A percentile compares a stretch with the other conserved stretches of the same genome.
phyloP scores from a whole-genome alignment of 2,797 vertebrate species.

The Cyprinodon diabolis region DNA sequence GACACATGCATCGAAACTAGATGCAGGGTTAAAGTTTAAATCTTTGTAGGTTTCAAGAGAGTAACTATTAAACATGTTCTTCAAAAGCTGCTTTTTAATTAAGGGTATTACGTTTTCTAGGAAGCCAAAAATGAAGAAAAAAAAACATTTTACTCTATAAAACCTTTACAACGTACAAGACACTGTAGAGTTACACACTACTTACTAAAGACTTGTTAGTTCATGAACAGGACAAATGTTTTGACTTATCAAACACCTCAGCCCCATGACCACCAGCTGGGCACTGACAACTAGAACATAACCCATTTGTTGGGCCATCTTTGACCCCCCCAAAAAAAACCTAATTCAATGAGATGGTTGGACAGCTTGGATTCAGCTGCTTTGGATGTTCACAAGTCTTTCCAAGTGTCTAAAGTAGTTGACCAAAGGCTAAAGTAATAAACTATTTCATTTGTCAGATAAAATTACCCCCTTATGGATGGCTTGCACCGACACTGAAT shows the following conservation, averaged over 20 bases:
- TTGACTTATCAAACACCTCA: slow-evolving; percentile 60
- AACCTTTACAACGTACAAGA: slow-evolving; percentile 11
- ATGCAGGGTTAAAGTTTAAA: slow-evolving; percentile 30
- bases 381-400: slow-evolving; percentile 53
- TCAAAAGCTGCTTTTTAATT: slow-evolving; percentile 16
- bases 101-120: slow-evolving; percentile 19
- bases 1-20: slow-evolving; percentile 34
- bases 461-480: not conserved
- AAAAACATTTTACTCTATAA: not conserved
- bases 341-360: slow-evolving; percentile 44
- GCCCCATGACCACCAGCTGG: slow-evolving; percentile 30
- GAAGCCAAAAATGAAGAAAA: slow-evolving; percentile 15
- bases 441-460: not conserved
- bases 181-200: slow-evolving; percentile 15
- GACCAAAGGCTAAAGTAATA: slow-evolving; percentile 41
- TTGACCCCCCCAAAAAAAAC: slow-evolving; percentile 49
- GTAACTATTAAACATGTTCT: slow-evolving; percentile 56
- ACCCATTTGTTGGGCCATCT: slow-evolving; percentile 65
- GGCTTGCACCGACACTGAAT: no score
- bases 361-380: slow-evolving; percentile 37
- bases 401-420: slow-evolving; percentile 39
- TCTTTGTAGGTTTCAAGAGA: slow-evolving; percentile 43
- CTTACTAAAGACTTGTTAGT: slow-evolving; percentile 25
- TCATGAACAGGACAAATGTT: slow-evolving; percentile 44
- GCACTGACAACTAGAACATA: slow-evolving; percentile 45